phyloP scores from a whole-genome alignment of 1,140 invertebrate genomes.

The Heliconius hewitsoni region DNA sequence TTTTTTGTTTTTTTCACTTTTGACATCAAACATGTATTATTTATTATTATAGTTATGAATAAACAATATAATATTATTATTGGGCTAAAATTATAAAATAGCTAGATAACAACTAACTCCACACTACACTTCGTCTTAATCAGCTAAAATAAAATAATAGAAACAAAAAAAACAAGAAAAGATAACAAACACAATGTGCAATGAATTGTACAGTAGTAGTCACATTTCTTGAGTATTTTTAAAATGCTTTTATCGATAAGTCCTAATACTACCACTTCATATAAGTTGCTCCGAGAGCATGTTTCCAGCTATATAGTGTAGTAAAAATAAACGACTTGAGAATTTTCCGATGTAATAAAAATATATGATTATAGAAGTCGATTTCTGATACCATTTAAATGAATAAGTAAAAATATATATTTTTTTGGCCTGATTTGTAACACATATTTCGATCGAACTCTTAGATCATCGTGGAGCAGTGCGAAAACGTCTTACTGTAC shows the following conservation, averaged over 20 bases:
- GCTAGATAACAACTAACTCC: no score
- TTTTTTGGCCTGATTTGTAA: no score
- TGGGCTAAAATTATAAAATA: no score
- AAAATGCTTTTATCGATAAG: slow-evolving; percentile 7
- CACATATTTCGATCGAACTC: no score
- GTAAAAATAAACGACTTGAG: slow-evolving; percentile 60
- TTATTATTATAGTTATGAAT: no score
- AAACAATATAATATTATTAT: no score
- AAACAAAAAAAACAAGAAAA: not conserved
- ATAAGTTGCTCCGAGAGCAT: slow-evolving; percentile 12
- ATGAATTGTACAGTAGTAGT: not conserved
- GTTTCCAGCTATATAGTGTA: not conserved
- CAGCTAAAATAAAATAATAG: not conserved
- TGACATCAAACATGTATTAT: no score
- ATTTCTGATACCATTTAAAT: slow-evolving; percentile 39
- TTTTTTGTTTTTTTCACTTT: no score
- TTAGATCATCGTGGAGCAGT: no score
- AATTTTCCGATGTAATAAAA: slow-evolving; percentile 64
- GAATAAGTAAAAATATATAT: not conserved
- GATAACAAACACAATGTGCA: no score
- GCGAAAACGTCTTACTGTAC: no score
- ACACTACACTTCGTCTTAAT: not conserved
- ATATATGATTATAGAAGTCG: slow-evolving; percentile 64
- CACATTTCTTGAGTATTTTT: not conserved
- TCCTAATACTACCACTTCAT: slow-evolving; percentile 7